Evolutionary conservation across 2,113 vertebrate genomes (phyloP).

Genomic region (Phocoena phocoena): DNA sequence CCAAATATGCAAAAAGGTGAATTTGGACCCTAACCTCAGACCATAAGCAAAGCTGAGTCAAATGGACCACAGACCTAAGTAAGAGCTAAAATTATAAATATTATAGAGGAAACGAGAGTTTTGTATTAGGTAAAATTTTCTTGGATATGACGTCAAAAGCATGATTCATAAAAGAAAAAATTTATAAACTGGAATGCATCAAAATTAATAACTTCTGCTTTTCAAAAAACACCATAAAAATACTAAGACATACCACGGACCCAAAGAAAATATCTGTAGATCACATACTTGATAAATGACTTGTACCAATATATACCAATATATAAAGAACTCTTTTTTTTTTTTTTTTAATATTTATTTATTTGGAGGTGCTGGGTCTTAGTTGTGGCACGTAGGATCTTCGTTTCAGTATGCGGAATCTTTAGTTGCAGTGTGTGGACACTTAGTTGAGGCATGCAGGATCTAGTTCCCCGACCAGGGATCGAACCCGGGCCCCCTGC

Average conservation of each 20-base stretch:
- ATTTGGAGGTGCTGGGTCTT: no score
- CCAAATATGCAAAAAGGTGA: background rate
- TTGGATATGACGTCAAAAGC: background rate
- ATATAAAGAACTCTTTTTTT: background rate
- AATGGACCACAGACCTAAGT: background rate
- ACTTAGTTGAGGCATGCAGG: no score
- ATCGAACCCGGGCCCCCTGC: no score
- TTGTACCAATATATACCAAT: background rate
- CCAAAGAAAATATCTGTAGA: background rate
- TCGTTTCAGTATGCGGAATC: no score
- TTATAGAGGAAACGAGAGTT: background rate
- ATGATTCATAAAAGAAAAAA: background rate
- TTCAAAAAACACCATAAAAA: background rate
- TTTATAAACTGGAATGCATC: background rate
- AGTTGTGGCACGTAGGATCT: no score
- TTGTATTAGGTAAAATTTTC: background rate
- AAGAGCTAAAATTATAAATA: background rate
- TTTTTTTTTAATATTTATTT: no score
- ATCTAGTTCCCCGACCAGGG: no score
- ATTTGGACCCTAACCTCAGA: background rate
- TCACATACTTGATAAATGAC: background rate
- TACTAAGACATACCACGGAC: background rate
- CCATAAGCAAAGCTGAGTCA: background rate
- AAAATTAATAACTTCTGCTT: background rate
- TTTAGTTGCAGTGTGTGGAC: no score